phyloP scores from a whole-genome alignment of 1,140 invertebrate species.

The Phthorimaea operculella region DNA sequence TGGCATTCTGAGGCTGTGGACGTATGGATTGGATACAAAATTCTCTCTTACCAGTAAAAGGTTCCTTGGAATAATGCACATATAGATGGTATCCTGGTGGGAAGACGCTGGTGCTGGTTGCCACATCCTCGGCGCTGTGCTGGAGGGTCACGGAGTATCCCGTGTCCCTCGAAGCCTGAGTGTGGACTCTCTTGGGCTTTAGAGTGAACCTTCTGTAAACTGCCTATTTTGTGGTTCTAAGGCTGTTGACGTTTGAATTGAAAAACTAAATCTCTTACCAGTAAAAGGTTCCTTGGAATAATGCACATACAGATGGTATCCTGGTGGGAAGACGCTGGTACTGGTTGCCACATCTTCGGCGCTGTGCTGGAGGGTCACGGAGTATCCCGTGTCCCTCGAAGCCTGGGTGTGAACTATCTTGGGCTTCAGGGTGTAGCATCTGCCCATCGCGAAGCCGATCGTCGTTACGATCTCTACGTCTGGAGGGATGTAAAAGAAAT shows the following conservation, averaged over 20 bases:
- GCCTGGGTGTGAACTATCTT: constrained; percentile 34
- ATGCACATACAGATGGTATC: constrained; percentile 62
- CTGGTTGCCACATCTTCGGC: constrained; percentile 32
- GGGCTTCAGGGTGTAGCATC: constrained; percentile 68
- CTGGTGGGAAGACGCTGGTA: constrained; percentile 39
- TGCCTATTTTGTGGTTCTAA: no score
- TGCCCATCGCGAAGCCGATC: constrained; percentile 64
- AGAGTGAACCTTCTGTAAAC: constrained; percentile 51
- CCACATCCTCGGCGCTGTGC: constrained; percentile 38
- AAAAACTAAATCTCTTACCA: constrained; percentile 42
- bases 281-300: constrained; percentile 56
- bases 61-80: constrained; percentile 56
- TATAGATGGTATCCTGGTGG: constrained; percentile 61
- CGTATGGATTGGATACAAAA: no score
- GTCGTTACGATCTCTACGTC: constrained; percentile 44
- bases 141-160: constrained; percentile 59
- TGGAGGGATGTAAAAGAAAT: constrained; percentile 9
- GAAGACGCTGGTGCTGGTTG: constrained; percentile 27
- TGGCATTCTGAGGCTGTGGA: no score
- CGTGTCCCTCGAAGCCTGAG: constrained; percentile 26
- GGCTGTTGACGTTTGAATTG: no score
- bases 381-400: constrained; percentile 43
- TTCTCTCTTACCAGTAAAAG: constrained; percentile 56
- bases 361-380: constrained; percentile 50
- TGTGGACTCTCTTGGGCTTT: constrained; percentile 44